Evolutionary conservation across 2,888 invertebrate species (phyloP), one percentile per base, ranked within the genome.

Genomic region (Eledona agricola): DNA sequence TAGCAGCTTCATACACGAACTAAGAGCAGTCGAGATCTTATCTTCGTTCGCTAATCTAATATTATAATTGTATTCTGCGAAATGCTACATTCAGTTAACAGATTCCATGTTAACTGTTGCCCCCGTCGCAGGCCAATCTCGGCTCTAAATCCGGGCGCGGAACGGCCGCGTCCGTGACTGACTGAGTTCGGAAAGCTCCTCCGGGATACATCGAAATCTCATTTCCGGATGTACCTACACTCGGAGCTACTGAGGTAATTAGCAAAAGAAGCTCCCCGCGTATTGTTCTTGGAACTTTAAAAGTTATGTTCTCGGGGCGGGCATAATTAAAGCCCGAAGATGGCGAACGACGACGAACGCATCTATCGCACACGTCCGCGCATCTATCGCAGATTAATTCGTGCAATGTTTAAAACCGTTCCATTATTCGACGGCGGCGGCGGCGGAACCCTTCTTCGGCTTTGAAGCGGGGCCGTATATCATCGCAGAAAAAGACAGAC

Each of bases 1-100:
- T 72, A 72, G 66, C 63, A 65, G 64, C 64, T 60, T 57, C 56
- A 56, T 42, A 46, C 28, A 47, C 63, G 54, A 60, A 63, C 57
- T 60, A 59, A 68, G 63, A 65, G 65, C 62, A 62, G 62, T 55
- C 58, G 37, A 64, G 71, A 72, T 73, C 69, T 70, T 73, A 72
- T 71, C 72, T 66, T 57, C 62, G 54, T 53, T 63, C 69, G 70
- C 74, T 77, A 77, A 77, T 77, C 76, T 77, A 77, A 77, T 77
- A 77, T 77, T 77, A 76, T 77, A 77, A 77, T 77, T 77, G 76
- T 76, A 76, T 77, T 75, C 73, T 70, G 65, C 66, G 75, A 75
- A 75, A 76, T 75, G 76, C 72, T 74, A 71, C 75, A 71, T 75
- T 72, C 74, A 76, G 76, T 77, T 77, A 77, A 73, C 75, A 71